Percentiles rank a stretch among this genome's conserved stretches.
These are phyloP conservation scores for Dasyurus viverrinus DNA, from an alignment of 2,113 vertebrate species.

Conservation along the genomic window DNA sequence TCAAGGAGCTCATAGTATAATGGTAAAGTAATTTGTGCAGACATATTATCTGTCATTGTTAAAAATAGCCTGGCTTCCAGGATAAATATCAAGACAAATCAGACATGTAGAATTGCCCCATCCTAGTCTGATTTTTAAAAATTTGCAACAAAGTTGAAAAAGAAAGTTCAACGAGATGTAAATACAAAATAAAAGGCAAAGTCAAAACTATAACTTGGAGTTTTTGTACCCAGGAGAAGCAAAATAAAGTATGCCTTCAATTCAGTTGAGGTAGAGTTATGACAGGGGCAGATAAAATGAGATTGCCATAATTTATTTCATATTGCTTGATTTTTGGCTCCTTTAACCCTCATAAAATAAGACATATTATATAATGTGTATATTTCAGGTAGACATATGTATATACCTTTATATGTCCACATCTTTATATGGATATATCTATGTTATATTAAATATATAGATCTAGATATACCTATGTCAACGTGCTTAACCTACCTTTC, in stretches of 20 bases:
- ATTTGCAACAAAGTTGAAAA: constrained; percentile 22
- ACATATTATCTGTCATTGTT: background rate
- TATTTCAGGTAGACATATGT: background rate
- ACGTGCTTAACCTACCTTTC: too few relatives aligned
- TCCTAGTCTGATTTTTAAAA: constrained; percentile 26
- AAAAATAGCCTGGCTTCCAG: background rate
- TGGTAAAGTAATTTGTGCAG: background rate
- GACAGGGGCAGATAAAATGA: background rate
- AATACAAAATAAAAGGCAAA: constrained; percentile 45
- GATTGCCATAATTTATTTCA: background rate
- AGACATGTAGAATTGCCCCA: background rate
- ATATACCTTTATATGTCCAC: background rate
- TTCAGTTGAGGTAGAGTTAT: background rate
- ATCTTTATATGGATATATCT: background rate
- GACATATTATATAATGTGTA: background rate
- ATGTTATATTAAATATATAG: background rate
- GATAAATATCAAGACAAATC: constrained; percentile 42
- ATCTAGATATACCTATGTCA: background rate
- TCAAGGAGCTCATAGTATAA: background rate
- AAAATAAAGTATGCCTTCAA: background rate
- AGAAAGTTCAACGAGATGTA: constrained; percentile 6
- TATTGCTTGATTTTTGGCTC: background rate
- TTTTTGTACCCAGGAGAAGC: background rate
- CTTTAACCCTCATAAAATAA: background rate
- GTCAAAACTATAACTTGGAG: background rate